phyloP scores from a whole-genome alignment of 2,888 invertebrate genomes.

The Hymenopus coronatus region DNA sequence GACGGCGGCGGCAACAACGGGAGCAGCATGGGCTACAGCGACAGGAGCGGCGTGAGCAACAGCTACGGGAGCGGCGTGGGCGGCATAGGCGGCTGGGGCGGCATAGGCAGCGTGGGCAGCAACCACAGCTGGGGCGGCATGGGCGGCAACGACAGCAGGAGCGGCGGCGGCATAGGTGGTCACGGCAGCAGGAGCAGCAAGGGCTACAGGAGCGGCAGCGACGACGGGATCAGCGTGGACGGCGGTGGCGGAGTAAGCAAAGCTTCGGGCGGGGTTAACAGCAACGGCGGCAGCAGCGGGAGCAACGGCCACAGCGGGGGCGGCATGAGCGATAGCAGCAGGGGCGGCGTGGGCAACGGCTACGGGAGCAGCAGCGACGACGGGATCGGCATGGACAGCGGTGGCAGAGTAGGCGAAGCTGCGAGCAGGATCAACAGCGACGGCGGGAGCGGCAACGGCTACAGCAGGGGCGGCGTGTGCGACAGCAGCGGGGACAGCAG shows the following conservation, averaged over 20 bases:
- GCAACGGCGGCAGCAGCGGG: slow-evolving; percentile 39
- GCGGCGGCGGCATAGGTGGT: slow-evolving; percentile 38
- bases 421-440: slow-evolving; percentile 25
- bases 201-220: slow-evolving; percentile 2
- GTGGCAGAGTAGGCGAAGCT: slow-evolving; percentile 40
- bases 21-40: slow-evolving; percentile 36
- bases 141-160: slow-evolving; percentile 19
- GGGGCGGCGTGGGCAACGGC: slow-evolving; percentile 36
- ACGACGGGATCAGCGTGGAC: slow-evolving; percentile 28
- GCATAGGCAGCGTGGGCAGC: slow-evolving; percentile 21
- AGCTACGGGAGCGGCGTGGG: slow-evolving; percentile 33
- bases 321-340: slow-evolving; percentile 38
- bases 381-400: slow-evolving; percentile 35
- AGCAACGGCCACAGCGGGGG: slow-evolving; percentile 34
- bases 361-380: slow-evolving; percentile 33
- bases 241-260: neutral
- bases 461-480: slow-evolving; percentile 38
- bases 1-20: slow-evolving; percentile 27
- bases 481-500: slow-evolving; percentile 40
- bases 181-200: slow-evolving; percentile 19
- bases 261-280: slow-evolving; percentile 35
- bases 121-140: slow-evolving; percentile 3
- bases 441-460: slow-evolving; percentile 37
- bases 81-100: slow-evolving; percentile 36
- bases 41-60: slow-evolving; percentile 31